Evolutionary conservation across 2,113 vertebrate genomes (phyloP).

Genomic region (Anguilla japonica): DNA sequence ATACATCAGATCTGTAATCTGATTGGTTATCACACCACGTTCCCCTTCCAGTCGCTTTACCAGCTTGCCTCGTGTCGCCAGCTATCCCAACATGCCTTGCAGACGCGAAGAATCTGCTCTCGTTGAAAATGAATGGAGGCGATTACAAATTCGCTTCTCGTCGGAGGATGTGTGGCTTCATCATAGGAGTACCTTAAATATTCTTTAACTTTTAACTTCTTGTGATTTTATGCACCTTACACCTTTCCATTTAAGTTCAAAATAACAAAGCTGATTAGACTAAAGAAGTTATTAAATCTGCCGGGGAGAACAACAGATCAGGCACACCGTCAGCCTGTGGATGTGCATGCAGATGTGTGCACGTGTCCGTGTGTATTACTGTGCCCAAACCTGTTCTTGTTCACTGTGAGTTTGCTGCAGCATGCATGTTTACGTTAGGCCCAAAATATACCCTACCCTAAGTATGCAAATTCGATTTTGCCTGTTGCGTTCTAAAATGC

Average conservation of each 20-base stretch:
- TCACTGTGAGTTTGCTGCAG: slow-evolving; percentile 63
- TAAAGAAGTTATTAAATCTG: neutral
- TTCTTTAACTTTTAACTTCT: neutral
- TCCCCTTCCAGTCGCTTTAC: too few relatives aligned
- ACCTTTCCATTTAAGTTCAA: neutral
- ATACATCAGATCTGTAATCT: too few relatives aligned
- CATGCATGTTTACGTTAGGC: slow-evolving; percentile 61
- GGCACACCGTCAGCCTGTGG: neutral
- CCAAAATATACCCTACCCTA: too few relatives aligned
- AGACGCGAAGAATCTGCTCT: too few relatives aligned
- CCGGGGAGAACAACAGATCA: neutral
- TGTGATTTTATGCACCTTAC: neutral
- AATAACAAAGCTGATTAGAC: neutral
- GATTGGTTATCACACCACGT: too few relatives aligned
- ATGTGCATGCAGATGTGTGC: neutral
- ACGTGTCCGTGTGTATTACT: neutral
- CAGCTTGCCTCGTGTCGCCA: too few relatives aligned
- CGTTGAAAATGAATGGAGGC: too few relatives aligned
- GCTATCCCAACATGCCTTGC: too few relatives aligned
- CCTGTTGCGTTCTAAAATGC: too few relatives aligned
- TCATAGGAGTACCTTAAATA: neutral
- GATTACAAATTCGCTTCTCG: too few relatives aligned
- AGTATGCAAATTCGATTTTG: too few relatives aligned
- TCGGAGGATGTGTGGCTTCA: too few relatives aligned
- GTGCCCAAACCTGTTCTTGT: neutral